phyloP scores from a whole-genome alignment of 1,140 invertebrate genomes.

The Diuraphis noxia region DNA sequence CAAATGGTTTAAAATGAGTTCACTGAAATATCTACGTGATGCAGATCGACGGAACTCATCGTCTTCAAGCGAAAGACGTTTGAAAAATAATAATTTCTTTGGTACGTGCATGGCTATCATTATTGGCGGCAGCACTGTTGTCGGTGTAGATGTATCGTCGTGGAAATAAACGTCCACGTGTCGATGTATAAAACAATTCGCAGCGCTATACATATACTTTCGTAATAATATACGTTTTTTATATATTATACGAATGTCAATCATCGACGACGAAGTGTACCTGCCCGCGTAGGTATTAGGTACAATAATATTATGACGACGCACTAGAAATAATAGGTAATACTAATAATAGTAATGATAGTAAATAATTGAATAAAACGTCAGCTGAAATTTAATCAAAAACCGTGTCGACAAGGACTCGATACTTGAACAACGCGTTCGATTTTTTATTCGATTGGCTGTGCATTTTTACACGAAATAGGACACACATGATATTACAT shows the following conservation, averaged over 20 bases:
- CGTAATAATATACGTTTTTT: background rate
- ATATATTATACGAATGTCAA: background rate
- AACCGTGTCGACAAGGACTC: background rate
- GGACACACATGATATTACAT: background rate
- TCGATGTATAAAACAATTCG: background rate
- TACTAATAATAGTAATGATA: background rate
- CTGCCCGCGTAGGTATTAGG: background rate
- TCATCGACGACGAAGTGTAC: background rate
- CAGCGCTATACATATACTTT: background rate
- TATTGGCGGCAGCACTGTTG: background rate
- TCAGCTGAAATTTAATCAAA: background rate
- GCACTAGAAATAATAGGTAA: background rate
- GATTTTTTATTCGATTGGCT: background rate
- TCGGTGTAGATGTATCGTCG: background rate
- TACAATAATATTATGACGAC: background rate
- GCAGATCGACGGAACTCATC: background rate
- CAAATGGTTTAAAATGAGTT: too few relatives aligned
- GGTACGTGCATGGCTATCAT: background rate
- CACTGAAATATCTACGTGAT: too few relatives aligned
- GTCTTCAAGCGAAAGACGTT: background rate
- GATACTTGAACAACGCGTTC: background rate
- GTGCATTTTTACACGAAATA: background rate
- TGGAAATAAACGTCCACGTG: background rate
- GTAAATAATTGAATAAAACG: background rate
- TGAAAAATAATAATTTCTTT: background rate